phyloP scores from a whole-genome alignment of 2,797 vertebrate species.

The Limosa lapponica region DNA sequence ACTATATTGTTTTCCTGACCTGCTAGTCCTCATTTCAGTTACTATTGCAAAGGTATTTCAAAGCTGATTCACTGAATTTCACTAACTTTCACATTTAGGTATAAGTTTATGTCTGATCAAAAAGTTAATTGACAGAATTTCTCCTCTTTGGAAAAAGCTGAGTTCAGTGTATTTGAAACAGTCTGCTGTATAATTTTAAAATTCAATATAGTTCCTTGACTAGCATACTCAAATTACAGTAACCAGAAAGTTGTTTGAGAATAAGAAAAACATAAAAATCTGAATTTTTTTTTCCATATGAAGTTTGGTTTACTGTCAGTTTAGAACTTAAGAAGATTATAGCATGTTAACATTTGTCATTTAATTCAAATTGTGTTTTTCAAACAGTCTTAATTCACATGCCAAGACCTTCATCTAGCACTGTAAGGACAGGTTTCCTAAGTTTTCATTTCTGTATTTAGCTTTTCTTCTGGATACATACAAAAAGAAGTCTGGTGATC shows the following conservation, averaged over 20 bases:
- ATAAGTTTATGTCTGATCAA: neutral
- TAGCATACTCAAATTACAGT: neutral
- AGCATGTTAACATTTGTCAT: neutral
- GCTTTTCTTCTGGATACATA: neutral
- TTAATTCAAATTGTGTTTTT: neutral
- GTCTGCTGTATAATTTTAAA: neutral
- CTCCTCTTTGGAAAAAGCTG: neutral
- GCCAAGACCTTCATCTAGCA: neutral
- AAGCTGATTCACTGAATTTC: neutral
- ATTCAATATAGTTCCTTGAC: neutral
- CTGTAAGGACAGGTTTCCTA: neutral
- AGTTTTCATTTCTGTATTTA: neutral
- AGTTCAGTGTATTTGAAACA: neutral
- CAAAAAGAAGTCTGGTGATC: neutral
- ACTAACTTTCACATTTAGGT: neutral
- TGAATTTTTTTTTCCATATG: neutral
- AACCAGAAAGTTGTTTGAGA: neutral
- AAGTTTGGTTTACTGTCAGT: neutral
- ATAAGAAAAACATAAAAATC: neutral
- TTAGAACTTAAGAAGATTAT: neutral
- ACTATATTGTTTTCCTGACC: neutral
- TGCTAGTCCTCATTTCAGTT: neutral
- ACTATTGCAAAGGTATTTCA: neutral
- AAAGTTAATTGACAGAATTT: neutral
- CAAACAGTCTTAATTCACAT: neutral